A percentile compares a stretch with the other conserved stretches of the same genome.
These are phyloP conservation scores for Agrotis segetum DNA, from an alignment of 2,888 invertebrate species.

Conservation along the genomic window DNA sequence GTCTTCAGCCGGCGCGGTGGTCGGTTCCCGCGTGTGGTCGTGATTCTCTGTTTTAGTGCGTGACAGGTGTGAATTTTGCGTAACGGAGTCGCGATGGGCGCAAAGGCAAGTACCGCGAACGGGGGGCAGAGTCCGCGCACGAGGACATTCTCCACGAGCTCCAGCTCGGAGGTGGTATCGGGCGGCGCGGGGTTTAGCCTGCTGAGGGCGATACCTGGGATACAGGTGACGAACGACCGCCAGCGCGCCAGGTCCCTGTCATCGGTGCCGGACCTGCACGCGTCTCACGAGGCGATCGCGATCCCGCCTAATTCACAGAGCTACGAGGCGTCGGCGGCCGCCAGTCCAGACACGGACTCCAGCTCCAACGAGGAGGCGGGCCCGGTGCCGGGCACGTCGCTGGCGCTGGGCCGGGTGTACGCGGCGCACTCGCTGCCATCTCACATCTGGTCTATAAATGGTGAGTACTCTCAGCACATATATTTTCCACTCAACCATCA, in stretches of 20 bases:
- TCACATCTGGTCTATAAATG: constrained; percentile 98
- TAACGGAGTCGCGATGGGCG: constrained; percentile 93
- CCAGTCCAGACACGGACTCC: constrained; percentile 93
- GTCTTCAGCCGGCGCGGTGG: constrained; percentile 87
- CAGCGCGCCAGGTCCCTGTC: constrained; percentile 96
- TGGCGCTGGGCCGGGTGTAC: constrained; percentile 95
- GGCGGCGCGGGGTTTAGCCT: constrained; percentile 92
- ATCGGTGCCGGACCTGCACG: constrained; percentile 94
- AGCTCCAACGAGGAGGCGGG: constrained; percentile 93
- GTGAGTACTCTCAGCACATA: constrained; percentile 88
- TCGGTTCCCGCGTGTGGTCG: constrained; percentile 84
- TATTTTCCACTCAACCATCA: constrained; percentile 2
- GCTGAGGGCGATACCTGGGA: constrained; percentile 93
- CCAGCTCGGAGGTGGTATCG: constrained; percentile 92
- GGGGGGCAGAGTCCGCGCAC: constrained; percentile 94
- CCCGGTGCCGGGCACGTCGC: constrained; percentile 82
- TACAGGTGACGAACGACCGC: constrained; percentile 94
- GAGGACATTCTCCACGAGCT: constrained; percentile 94
- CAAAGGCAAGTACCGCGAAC: constrained; percentile 95
- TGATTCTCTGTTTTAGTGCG: constrained; percentile 81
- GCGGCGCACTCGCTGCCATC: constrained; percentile 97
- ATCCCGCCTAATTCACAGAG: constrained; percentile 92
- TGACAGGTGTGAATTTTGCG: constrained; percentile 87
- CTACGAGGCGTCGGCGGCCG: constrained; percentile 92
- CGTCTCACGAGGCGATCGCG: constrained; percentile 91